Evolutionary conservation across 2,888 invertebrate species (phyloP).

Genomic region (Leucania comma): DNA sequence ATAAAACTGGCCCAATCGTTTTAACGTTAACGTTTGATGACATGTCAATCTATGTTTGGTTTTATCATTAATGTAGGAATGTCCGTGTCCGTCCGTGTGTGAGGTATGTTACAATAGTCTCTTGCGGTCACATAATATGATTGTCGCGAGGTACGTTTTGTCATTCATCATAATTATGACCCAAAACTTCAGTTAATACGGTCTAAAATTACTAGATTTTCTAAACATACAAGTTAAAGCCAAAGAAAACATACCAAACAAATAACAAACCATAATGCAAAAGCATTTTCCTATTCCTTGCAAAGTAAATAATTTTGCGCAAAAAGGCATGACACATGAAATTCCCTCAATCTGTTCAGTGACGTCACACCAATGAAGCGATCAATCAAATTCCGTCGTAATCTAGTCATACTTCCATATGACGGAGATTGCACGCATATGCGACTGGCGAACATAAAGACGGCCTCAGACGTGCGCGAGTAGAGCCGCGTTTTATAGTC

Average conservation of each 20-base stretch:
- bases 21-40: too few relatives aligned
- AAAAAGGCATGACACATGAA: neutral
- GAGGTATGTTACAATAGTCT: constrained; percentile 7
- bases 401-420: constrained; percentile 31
- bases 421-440: constrained; percentile 9
- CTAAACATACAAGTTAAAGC: neutral
- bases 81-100: too few relatives aligned
- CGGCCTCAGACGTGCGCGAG: neutral
- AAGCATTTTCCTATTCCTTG: neutral
- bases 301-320: constrained; percentile 4
- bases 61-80: too few relatives aligned
- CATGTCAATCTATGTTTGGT: too few relatives aligned
- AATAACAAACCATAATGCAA: neutral
- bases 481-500: constrained; percentile 38
- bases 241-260: neutral
- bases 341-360: constrained; percentile 30
- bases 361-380: constrained; percentile 37
- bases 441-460: constrained; percentile 9
- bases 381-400: constrained; percentile 43
- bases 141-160: constrained; percentile 20
- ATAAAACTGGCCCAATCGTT: too few relatives aligned
- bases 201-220: neutral
- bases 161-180: constrained; percentile 1
- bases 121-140: neutral
- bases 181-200: neutral